phyloP scores from a whole-genome alignment of 2,113 vertebrate genomes.

The Rhinichthys klamathensis region DNA sequence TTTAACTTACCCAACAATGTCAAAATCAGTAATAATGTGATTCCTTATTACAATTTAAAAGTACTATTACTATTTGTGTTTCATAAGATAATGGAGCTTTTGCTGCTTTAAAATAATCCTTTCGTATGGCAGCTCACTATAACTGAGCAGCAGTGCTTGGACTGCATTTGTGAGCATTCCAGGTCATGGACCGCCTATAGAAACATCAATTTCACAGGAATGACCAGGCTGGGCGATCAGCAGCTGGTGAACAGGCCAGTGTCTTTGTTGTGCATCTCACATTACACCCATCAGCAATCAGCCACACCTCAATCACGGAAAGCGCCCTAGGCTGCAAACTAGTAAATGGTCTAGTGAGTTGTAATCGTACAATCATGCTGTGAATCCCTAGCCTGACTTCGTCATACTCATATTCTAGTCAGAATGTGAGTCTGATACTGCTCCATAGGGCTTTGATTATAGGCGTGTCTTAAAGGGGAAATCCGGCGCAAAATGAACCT shows the following conservation, averaged over 20 bases:
- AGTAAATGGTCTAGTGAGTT: slow-evolving; percentile 40
- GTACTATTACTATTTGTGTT: too few relatives aligned
- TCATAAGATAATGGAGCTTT: too few relatives aligned
- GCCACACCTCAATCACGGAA: slow-evolving; percentile 19
- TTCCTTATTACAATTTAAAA: too few relatives aligned
- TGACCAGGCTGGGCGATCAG: slow-evolving; percentile 25
- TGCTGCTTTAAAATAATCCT: too few relatives aligned
- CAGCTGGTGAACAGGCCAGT: slow-evolving; percentile 36
- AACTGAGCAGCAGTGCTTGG: neutral
- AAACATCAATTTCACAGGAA: slow-evolving; percentile 3
- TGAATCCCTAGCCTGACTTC: too few relatives aligned
- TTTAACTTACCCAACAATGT: too few relatives aligned
- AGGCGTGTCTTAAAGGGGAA: too few relatives aligned
- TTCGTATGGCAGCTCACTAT: neutral
- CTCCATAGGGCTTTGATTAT: too few relatives aligned
- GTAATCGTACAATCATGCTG: slow-evolving; percentile 32
- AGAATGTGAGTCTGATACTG: too few relatives aligned
- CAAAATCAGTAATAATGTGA: too few relatives aligned
- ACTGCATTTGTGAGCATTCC: slow-evolving; percentile 2
- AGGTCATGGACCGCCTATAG: neutral
- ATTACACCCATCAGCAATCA: slow-evolving; percentile 47
- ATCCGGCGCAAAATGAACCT: too few relatives aligned
- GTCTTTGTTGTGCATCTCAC: slow-evolving; percentile 47
- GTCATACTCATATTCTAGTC: too few relatives aligned
- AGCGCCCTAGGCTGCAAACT: slow-evolving; percentile 42